phyloP scores from a whole-genome alignment of 2,113 vertebrate genomes.

The Ochotona curzoniae region DNA sequence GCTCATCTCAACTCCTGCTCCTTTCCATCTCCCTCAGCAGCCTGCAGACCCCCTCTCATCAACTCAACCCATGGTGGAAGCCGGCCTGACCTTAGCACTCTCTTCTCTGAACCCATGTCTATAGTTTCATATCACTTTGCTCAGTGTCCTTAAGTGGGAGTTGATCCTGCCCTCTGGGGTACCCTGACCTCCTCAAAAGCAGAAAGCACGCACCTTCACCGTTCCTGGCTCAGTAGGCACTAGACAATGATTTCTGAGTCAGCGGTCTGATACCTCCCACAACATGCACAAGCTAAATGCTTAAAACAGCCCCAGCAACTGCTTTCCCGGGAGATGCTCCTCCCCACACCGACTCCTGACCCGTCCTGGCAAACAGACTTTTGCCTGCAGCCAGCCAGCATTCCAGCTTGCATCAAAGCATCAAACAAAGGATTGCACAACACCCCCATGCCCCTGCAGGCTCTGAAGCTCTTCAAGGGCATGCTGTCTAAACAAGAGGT shows the following conservation, averaged over 20 bases:
- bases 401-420: conserved; percentile 55
- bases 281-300: background rate
- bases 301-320: background rate
- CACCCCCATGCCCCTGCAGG: conserved; percentile 43
- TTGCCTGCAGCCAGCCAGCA: conserved; percentile 27
- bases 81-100: background rate
- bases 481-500: conserved; percentile 78
- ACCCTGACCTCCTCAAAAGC: background rate
- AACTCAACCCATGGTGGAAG: background rate
- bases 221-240: background rate
- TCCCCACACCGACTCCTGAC: background rate
- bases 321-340: background rate
- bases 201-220: background rate
- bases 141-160: background rate
- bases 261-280: background rate
- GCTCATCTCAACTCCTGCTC: background rate
- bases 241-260: background rate
- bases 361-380: conserved; percentile 50
- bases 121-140: background rate
- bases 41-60: background rate
- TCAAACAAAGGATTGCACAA: conserved; percentile 79
- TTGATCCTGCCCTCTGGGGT: background rate
- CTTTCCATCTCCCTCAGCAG: background rate
- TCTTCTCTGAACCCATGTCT: background rate
- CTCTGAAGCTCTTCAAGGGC: conserved; percentile 69